A percentile compares a stretch with the other conserved stretches of the same genome.
Evolutionary conservation across 2,888 invertebrate species (phyloP).

Genomic region (Beris morrisii): DNA sequence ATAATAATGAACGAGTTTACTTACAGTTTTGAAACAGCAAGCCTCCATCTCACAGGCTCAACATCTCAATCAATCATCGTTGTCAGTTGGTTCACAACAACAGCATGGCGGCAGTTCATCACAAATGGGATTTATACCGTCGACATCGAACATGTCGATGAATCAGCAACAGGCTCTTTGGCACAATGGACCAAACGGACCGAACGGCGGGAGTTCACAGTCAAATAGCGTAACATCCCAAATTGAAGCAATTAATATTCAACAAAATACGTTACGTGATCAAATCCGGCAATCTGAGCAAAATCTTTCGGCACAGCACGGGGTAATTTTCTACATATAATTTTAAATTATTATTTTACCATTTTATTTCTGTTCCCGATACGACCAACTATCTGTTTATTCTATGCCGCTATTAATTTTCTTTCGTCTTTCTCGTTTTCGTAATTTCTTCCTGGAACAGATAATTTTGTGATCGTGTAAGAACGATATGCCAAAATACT

Average conservation of each 20-base stretch:
- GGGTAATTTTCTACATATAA: constrained; percentile 61
- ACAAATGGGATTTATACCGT: neutral
- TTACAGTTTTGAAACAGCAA: constrained; percentile 78
- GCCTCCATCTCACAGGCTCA: constrained; percentile 57
- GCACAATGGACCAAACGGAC: constrained; percentile 37
- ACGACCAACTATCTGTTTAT: neutral
- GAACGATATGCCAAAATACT: too few species aligned
- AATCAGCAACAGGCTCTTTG: constrained; percentile 34
- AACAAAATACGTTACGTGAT: constrained; percentile 82
- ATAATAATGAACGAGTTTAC: constrained; percentile 49
- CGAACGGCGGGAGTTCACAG: constrained; percentile 41
- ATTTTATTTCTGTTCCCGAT: neutral
- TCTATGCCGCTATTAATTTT: constrained; percentile 1
- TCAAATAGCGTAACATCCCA: constrained; percentile 50
- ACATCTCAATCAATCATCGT: constrained; percentile 35
- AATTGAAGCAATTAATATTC: constrained; percentile 68
- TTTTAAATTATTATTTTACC: neutral
- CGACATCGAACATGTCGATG: constrained; percentile 14
- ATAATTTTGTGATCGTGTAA: too few species aligned
- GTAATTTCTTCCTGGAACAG: too few species aligned
- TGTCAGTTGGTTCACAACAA: constrained; percentile 21
- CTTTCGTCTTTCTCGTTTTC: constrained; percentile 2
- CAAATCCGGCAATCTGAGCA: constrained; percentile 95
- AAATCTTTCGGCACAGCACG: constrained; percentile 93
- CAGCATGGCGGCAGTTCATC: neutral